Evolutionary conservation across 2,797 vertebrate species (phyloP).

Genomic region (Aplochiton taeniatus): DNA sequence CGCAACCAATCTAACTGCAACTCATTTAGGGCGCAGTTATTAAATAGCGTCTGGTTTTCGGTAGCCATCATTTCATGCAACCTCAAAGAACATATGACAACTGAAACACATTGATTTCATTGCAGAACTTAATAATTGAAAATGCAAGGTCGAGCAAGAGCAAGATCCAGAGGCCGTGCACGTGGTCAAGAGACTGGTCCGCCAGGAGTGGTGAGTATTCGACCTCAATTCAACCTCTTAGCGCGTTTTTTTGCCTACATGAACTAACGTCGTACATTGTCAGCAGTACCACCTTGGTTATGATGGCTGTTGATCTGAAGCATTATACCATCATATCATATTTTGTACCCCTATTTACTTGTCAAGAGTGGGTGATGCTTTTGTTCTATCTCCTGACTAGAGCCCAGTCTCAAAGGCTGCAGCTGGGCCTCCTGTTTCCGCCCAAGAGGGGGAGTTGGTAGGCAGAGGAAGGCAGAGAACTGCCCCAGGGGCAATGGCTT

Average conservation of each 20-base stretch:
- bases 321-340: neutral
- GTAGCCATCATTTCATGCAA: no score
- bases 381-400: neutral
- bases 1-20: no score
- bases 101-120: no score
- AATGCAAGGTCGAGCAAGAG: slow-evolving; percentile 85
- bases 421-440: slow-evolving; percentile 6
- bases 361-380: neutral
- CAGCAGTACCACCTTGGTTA: no score
- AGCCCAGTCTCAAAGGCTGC: slow-evolving; percentile 43
- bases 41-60: no score
- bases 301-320: no score
- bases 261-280: no score
- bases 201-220: slow-evolving; percentile 61
- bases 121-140: neutral
- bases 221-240: neutral
- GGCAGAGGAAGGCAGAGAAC: slow-evolving; percentile 76
- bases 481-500: slow-evolving; percentile 30
- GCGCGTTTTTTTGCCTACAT: no score
- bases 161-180: slow-evolving; percentile 82
- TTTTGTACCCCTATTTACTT: neutral
- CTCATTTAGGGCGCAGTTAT: no score
- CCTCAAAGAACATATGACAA: no score
- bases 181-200: slow-evolving; percentile 68
- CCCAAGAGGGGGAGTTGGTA: slow-evolving; percentile 53